These are phyloP conservation scores for Prosopocoilus inquinatus DNA, from an alignment of 2,888 invertebrate genomes.

Conservation along the genomic window DNA sequence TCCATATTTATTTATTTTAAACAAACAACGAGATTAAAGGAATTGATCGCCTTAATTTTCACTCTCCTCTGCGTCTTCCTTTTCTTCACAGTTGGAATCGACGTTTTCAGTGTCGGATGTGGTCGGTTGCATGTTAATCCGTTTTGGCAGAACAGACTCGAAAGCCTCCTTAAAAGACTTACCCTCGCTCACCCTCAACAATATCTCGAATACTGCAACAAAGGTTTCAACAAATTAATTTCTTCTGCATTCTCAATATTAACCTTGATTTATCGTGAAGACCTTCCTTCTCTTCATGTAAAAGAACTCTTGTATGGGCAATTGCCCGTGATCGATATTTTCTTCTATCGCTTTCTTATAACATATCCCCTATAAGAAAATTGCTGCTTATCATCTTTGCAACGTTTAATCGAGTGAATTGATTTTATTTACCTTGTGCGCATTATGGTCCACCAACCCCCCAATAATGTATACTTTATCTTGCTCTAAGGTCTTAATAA, in stretches of 20 bases:
- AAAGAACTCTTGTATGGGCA: constrained; percentile 87
- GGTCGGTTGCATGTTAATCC: constrained; percentile 51
- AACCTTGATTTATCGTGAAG: constrained; percentile 93
- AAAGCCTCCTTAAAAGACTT: constrained; percentile 77
- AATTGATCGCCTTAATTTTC: too few species aligned
- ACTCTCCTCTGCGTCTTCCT: too few species aligned
- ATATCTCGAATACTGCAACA: constrained; percentile 78
- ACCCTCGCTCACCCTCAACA: constrained; percentile 74
- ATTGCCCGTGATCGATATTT: constrained; percentile 75
- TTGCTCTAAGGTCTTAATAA: constrained; percentile 71
- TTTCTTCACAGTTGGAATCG: background rate
- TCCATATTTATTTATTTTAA: too few species aligned
- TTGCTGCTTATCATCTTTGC: background rate
- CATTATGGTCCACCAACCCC: constrained; percentile 96
- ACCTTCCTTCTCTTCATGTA: constrained; percentile 92
- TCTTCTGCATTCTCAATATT: constrained; percentile 8
- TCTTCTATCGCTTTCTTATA: constrained; percentile 76
- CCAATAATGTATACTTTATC: constrained; percentile 91
- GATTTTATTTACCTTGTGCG: constrained; percentile 69
- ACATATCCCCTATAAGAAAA: constrained; percentile 71
- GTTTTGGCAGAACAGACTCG: constrained; percentile 70
- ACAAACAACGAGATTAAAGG: too few species aligned
- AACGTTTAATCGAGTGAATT: background rate
- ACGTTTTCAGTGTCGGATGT: background rate
- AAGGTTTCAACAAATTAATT: constrained; percentile 16